Evolutionary conservation across 2,797 vertebrate species (phyloP).

Genomic region (Xiphorhynchus erythropygius): DNA sequence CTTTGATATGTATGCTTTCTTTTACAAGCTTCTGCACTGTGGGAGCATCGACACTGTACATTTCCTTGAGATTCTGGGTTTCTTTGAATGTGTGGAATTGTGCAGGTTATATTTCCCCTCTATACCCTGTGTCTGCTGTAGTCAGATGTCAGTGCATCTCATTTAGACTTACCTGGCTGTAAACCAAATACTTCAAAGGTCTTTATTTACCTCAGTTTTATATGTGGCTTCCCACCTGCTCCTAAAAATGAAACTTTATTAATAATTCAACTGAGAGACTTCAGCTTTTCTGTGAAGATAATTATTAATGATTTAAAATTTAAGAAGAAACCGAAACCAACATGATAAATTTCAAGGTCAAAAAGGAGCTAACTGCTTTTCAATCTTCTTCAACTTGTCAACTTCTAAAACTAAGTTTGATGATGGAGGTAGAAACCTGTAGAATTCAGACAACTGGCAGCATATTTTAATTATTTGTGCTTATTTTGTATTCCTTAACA

Average conservation of each 20-base stretch:
- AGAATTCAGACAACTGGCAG: neutral
- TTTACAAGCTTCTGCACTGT: neutral
- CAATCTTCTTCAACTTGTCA: neutral
- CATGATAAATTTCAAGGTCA: accelerated
- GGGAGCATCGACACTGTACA: neutral
- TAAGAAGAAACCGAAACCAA: neutral
- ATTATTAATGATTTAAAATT: neutral
- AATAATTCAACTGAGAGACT: neutral
- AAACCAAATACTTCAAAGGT: neutral
- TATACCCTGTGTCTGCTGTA: neutral
- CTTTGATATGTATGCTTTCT: neutral
- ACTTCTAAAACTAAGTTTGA: neutral
- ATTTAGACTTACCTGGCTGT: neutral
- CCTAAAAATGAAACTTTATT: neutral
- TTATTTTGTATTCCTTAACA: neutral
- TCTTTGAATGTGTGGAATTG: neutral
- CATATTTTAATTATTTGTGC: neutral
- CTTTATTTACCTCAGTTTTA: neutral
- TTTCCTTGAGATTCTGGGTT: neutral
- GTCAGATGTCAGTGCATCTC: neutral
- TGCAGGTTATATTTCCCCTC: neutral
- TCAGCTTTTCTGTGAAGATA: neutral
- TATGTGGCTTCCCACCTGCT: neutral
- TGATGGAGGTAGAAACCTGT: neutral
- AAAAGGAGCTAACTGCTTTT: neutral